These are phyloP conservation scores for Varecia variegata DNA, from an alignment of 2,797 vertebrate species.

Conservation along the genomic window DNA sequence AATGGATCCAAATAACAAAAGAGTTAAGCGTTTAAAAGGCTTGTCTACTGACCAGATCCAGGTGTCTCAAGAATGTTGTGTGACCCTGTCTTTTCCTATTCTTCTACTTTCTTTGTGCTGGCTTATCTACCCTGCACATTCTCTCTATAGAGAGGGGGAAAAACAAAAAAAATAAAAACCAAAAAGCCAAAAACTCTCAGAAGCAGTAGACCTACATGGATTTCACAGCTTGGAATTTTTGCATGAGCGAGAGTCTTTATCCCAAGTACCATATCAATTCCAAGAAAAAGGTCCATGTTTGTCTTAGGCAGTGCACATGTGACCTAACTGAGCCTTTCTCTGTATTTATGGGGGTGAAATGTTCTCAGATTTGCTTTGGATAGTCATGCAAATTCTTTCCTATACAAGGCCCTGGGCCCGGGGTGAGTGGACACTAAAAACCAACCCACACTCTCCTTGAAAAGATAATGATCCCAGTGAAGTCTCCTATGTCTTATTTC, in stretches of 20 bases:
- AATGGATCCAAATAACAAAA: background rate
- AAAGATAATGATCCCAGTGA: background rate
- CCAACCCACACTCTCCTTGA: background rate
- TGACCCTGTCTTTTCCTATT: background rate
- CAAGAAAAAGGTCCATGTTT: background rate
- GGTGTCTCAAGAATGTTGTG: rapidly evolving
- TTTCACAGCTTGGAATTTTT: background rate
- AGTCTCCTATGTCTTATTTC: background rate
- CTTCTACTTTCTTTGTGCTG: background rate
- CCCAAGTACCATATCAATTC: background rate
- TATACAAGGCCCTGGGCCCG: background rate
- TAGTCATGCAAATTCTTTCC: background rate
- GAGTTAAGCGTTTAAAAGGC: background rate
- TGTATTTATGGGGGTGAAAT: background rate
- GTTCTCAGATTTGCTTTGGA: background rate
- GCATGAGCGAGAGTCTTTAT: background rate
- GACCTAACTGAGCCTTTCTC: background rate
- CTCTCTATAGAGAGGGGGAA: background rate
- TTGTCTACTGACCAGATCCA: background rate
- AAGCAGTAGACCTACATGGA: background rate
- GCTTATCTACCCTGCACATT: background rate
- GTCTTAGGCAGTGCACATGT: background rate
- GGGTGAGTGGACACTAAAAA: background rate
- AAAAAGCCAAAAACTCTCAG: background rate
- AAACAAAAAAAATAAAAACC: background rate